Percentiles rank a stretch among this genome's conserved stretches.
Conservation (phyloP, 2,113 vertebrate species). For the Gallinago undulata region DNA sequence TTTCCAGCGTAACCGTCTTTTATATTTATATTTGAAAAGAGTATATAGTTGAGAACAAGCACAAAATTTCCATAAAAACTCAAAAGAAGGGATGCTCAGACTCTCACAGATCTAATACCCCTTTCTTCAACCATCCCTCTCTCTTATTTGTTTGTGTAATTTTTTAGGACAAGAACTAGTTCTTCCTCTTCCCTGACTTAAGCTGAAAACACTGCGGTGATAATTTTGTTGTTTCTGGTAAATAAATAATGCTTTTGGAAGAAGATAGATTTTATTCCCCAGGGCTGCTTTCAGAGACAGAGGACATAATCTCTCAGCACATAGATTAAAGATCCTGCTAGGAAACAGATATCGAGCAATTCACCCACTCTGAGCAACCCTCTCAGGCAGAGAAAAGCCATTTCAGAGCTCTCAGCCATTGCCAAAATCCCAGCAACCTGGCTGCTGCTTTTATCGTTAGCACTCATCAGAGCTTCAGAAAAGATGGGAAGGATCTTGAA, state of each 20-base stretch:
- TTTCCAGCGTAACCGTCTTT: not conserved
- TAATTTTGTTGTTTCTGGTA: not conserved
- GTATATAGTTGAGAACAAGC: not conserved
- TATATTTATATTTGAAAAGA: slow-evolving; percentile 11
- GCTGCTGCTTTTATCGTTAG: not conserved
- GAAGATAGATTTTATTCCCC: not conserved
- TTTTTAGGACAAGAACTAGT: not conserved
- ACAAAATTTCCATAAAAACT: not conserved
- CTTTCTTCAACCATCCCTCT: not conserved
- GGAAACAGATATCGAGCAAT: not conserved
- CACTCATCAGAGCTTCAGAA: not conserved
- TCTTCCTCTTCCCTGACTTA: not conserved
- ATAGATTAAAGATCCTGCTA: not conserved
- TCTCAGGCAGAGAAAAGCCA: not conserved
- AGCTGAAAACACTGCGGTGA: not conserved
- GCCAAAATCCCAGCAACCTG: not conserved
- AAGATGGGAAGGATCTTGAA: not conserved
- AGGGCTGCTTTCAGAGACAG: not conserved
- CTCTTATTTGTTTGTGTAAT: not conserved
- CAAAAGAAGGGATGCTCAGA: not conserved
- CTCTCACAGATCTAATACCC: not conserved
- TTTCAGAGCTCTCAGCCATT: not conserved
- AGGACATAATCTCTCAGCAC: not conserved
- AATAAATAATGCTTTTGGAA: not conserved
- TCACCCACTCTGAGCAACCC: not conserved